phyloP scores from a whole-genome alignment of 2,888 invertebrate genomes.

The Gisinianus flammeolus region DNA sequence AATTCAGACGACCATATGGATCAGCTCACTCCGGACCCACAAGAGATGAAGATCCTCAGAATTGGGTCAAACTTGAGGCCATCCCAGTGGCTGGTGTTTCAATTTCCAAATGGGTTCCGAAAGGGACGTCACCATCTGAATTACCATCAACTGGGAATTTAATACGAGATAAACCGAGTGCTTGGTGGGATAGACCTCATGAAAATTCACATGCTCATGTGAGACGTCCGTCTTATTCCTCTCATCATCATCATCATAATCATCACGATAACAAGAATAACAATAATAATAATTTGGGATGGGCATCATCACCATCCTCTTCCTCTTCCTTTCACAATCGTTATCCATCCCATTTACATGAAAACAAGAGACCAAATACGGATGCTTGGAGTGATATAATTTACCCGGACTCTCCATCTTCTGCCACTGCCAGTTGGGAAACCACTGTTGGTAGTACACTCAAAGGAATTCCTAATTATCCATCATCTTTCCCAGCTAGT shows the following conservation, averaged over 20 bases:
- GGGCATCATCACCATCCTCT: slow-evolving; percentile 39
- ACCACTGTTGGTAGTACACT: slow-evolving; percentile 39
- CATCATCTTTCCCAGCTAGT: slow-evolving; percentile 42
- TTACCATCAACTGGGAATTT: slow-evolving; percentile 56
- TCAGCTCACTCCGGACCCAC: slow-evolving; percentile 22
- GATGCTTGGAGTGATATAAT: slow-evolving; percentile 55
- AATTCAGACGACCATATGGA: slow-evolving; percentile 8
- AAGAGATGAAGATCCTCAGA: slow-evolving; percentile 45
- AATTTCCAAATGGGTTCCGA: slow-evolving; percentile 58
- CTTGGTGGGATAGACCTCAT: slow-evolving; percentile 42
- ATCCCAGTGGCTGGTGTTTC: slow-evolving; percentile 55
- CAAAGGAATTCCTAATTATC: slow-evolving; percentile 44
- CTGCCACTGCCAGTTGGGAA: slow-evolving; percentile 58
- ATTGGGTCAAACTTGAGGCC: slow-evolving; percentile 58
- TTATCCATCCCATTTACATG: background rate
- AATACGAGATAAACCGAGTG: slow-evolving; percentile 40
- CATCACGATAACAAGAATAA: slow-evolving; percentile 26
- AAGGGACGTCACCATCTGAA: slow-evolving; percentile 52
- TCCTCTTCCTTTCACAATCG: slow-evolving; percentile 41
- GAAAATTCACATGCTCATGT: background rate
- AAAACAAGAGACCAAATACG: slow-evolving; percentile 7
- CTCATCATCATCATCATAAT: background rate
- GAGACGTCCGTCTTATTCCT: background rate
- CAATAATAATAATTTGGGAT: slow-evolving; percentile 35
- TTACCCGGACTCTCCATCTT: slow-evolving; percentile 53